Evolutionary conservation across 2,797 vertebrate species (phyloP), one percentile per base, ranked within the genome.

Genomic region (Eleutherodactylus coqui): DNA sequence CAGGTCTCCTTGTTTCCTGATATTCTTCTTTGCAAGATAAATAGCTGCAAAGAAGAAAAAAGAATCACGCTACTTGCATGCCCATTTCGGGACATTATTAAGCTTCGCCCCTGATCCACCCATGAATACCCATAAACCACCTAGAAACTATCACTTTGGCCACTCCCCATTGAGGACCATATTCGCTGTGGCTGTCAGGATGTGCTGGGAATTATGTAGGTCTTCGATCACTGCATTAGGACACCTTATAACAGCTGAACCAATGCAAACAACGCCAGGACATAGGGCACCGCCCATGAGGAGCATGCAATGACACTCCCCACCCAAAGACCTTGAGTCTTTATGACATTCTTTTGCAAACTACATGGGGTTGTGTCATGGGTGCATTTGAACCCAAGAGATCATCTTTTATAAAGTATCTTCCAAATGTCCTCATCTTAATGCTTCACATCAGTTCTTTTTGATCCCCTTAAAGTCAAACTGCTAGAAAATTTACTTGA

Each of bases 21-120:
- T 98, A 90, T 97, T 98, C 93, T 97, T 99, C 95, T 99, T 99
- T 34, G 97, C 95, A 91, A 99, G 89, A 92, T 97, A 98, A 88
- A 98, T 97, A 70, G 97, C 98, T 98, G 89, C 38, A 84, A 86
- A 70, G 11, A 64, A 3, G 76, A 82, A 76, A 53, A 29, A 13
- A 49, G 29, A 32, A 41, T 41, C 34, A 38, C 4, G 17, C 38
- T 9, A 36, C 34, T 8, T 69, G 16, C 6, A 2, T 21, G 32
- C 29, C 32, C 17, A 34, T 4, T 32, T 3, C 62, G 10, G 5
- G 49, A 17, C 49, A 51, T 69, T 69, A 69, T 69, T 67, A 69
- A 38, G 55, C 32, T 3, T 17, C 2, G 4, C 7, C 17, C 17
- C 7, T 36, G 14, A 19, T 38, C 32, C 34, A 3, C 7, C 32